A percentile compares a stretch with the other conserved stretches of the same genome.
phyloP scores from a whole-genome alignment of 2,113 vertebrate species.

The Poecilia latipinna region DNA sequence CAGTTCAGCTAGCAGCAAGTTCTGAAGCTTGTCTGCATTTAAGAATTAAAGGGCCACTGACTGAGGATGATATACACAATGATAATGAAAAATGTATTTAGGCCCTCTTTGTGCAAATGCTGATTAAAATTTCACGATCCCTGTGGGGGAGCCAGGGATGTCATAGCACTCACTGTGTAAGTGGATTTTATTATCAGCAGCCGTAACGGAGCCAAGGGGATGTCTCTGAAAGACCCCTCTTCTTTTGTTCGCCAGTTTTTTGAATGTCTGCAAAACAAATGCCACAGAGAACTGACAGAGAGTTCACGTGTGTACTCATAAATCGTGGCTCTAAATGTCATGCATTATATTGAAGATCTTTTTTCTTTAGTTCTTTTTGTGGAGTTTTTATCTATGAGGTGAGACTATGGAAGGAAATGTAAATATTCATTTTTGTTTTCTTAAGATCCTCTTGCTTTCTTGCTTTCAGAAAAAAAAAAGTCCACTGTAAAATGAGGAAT shows the following conservation, averaged over 20 bases:
- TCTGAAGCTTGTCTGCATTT: slow-evolving; percentile 28
- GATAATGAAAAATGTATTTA: slow-evolving; percentile 61
- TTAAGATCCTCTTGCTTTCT: background rate
- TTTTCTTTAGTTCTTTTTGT: background rate
- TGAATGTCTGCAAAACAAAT: slow-evolving; percentile 10
- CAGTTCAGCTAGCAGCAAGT: slow-evolving; percentile 8
- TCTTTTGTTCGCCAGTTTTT: slow-evolving; percentile 13
- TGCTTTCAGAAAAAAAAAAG: background rate
- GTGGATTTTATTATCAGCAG: slow-evolving; percentile 42
- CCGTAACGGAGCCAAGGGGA: slow-evolving; percentile 10
- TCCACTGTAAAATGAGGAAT: background rate
- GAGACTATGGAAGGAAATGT: background rate
- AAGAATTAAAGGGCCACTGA: slow-evolving; percentile 33
- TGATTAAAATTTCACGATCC: slow-evolving; percentile 64
- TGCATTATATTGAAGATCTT: too few relatives aligned
- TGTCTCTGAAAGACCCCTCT: slow-evolving; percentile 11
- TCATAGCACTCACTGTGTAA: slow-evolving; percentile 36
- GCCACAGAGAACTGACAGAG: background rate
- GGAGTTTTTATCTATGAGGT: background rate
- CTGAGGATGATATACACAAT: slow-evolving; percentile 49
- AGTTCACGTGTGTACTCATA: background rate
- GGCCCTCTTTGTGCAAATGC: slow-evolving; percentile 46
- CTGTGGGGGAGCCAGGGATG: slow-evolving; percentile 29
- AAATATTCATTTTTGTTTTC: background rate
- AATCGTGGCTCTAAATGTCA: background rate